Evolutionary conservation across 2,113 vertebrate species (phyloP), one percentile per base, ranked within the genome.

Genomic region (Asarcornis scutulata): DNA sequence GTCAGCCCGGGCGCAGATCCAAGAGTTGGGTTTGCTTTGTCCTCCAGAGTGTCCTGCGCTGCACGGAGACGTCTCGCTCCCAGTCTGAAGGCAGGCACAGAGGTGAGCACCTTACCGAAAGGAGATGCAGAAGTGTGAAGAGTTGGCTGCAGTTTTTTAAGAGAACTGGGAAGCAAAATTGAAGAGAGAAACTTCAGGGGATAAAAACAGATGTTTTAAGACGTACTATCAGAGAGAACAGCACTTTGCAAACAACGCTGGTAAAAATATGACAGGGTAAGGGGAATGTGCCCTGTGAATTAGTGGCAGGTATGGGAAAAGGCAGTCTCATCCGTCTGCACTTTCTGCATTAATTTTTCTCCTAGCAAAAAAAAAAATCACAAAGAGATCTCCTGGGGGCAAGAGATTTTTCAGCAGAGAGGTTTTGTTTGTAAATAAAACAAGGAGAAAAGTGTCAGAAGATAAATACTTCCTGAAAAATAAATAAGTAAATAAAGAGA

Each of bases 191-290:
- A 46, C 9, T 66, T 74, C 40, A 80, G 18, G 29, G 31, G 44
- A 86, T 86, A 72, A 81, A 95, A 29, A 3, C 22, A 91, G 63
- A 88, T 76, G 29, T 86, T 91, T 87, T 69, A 91, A 91, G 67
- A 63, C 3, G 2, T 6, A 32, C 53, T 85, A 67, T 36, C 46
- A 42, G n/a, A 74, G 18, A 83, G 71, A 83, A 59, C 17, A 60
- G 34, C 64, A 71, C 42, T 80, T 88, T 74, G 64, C 34, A 93
- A 93, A 78, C 42, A 75, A 4, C 1, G 1, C 17, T 77, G 69
- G 60, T 62, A 67, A 85, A 85, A 64, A 50, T 27, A 7, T n/a
- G 40, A 80, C 26, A 40, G 27, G 84, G 40, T 84, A 82, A 89
- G 91, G 25, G 46, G 20, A 69, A 55, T 0, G 1, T 42, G 38